A percentile compares a stretch with the other conserved stretches of the same genome.
Conservation (phyloP, 1,140 invertebrate species). For the Spodoptera frugiperda region DNA sequence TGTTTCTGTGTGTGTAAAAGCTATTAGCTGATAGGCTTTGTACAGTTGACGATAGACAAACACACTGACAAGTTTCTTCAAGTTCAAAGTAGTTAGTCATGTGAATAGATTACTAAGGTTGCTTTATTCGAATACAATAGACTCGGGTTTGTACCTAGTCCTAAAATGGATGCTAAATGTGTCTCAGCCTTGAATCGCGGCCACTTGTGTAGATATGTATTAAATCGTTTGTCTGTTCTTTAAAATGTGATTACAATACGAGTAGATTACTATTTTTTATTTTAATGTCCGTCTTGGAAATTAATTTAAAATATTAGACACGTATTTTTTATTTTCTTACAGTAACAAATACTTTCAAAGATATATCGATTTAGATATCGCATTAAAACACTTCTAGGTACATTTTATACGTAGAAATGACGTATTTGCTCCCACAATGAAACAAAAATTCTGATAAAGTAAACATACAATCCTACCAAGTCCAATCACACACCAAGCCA, state of each 20-base stretch:
- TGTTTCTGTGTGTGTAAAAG: too few relatives aligned
- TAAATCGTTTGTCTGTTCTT: background rate
- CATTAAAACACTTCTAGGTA: too few relatives aligned
- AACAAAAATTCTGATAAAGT: background rate
- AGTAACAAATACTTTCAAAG: too few relatives aligned
- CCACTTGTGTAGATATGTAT: background rate
- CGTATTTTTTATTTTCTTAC: too few relatives aligned
- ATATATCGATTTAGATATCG: too few relatives aligned
- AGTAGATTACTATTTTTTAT: too few relatives aligned
- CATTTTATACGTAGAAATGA: too few relatives aligned
- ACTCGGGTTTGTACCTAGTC: background rate
- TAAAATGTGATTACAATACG: background rate
- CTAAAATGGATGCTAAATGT: slow-evolving; percentile 1
- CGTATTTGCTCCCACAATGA: too few relatives aligned
- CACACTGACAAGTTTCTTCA: background rate
- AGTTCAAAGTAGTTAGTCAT: slow-evolving; percentile 8
- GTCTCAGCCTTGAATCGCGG: slow-evolving; percentile 1
- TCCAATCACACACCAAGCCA: slow-evolving; percentile 11
- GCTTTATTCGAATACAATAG: slow-evolving; percentile 28
- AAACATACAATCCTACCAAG: background rate
- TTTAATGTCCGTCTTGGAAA: too few relatives aligned
- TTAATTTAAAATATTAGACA: too few relatives aligned
- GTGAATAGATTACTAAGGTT: slow-evolving; percentile 10
- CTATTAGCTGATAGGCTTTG: slow-evolving; percentile 18
- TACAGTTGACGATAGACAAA: background rate